Percentiles rank a stretch among this genome's conserved stretches.
phyloP scores from a whole-genome alignment of 2,797 vertebrate species.

The Sparus aurata region DNA sequence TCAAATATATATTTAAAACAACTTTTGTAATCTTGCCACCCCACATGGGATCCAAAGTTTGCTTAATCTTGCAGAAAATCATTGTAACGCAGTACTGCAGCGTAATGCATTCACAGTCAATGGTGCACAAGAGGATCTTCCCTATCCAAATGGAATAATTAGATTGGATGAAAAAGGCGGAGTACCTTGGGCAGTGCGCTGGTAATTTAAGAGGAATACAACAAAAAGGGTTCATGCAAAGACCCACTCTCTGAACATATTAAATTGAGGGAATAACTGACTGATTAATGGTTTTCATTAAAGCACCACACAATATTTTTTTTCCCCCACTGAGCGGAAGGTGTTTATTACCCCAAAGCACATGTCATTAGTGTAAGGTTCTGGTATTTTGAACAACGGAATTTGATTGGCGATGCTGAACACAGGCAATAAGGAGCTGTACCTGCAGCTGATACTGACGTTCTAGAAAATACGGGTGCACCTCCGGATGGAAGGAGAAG shows the following conservation, averaged over 20 bases:
- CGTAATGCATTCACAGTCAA: slow-evolving; percentile 12
- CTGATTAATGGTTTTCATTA: slow-evolving; percentile 81
- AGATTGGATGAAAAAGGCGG: slow-evolving; percentile 31
- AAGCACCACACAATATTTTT: slow-evolving; percentile 50
- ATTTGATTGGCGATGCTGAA: slow-evolving; percentile 61
- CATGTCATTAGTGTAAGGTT: slow-evolving; percentile 65
- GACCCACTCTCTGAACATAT: slow-evolving; percentile 40
- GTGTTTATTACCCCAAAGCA: slow-evolving; percentile 70
- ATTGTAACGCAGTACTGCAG: background rate
- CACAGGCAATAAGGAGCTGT: slow-evolving; percentile 40
- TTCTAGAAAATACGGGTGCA: slow-evolving; percentile 15
- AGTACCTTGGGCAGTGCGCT: slow-evolving; percentile 14
- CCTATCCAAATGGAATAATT: slow-evolving; percentile 34
- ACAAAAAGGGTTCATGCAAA: slow-evolving; percentile 25
- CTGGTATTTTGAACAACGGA: slow-evolving; percentile 56
- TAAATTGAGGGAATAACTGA: slow-evolving; percentile 55
- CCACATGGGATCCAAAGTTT: background rate
- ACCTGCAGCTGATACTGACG: slow-evolving; percentile 33
- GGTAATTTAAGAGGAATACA: background rate
- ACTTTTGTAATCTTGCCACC: background rate
- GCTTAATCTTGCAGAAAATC: background rate
- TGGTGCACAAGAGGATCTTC: slow-evolving; percentile 17
- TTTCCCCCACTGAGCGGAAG: slow-evolving; percentile 49
- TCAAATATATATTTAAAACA: too few species aligned
- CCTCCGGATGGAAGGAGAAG: slow-evolving; percentile 7